Evolutionary conservation across 2,888 invertebrate genomes (phyloP).

Genomic region (Euclidia mi): DNA sequence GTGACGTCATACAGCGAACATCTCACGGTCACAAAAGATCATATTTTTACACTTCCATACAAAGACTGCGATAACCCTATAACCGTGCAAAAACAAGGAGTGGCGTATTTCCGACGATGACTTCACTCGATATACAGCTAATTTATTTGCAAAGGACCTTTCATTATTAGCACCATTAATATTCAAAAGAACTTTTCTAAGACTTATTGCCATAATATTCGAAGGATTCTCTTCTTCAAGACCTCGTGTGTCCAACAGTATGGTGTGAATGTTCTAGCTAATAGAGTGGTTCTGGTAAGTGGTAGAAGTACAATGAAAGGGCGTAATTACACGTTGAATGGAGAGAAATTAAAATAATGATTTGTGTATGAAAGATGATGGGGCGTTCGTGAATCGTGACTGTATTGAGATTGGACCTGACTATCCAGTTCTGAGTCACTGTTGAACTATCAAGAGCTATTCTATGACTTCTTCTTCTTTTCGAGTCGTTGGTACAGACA

Average conservation of each 20-base stretch:
- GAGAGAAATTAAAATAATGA: conserved; percentile 4
- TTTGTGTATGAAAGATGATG: not conserved
- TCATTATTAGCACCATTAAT: conserved; percentile 60
- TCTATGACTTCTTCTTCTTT: no score
- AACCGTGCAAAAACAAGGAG: conserved; percentile 42
- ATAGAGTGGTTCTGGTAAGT: no score
- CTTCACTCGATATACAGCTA: conserved; percentile 72
- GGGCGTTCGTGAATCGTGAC: conserved; percentile 6
- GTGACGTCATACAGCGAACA: conserved; percentile 18
- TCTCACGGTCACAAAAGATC: conserved; percentile 14
- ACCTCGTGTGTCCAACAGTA: no score
- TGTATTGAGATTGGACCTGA: not conserved
- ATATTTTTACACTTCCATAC: conserved; percentile 27
- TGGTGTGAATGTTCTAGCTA: conserved; percentile 29
- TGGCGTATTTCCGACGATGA: conserved; percentile 69
- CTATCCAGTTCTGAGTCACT: no score
- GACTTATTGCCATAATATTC: no score
- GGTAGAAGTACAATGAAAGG: not conserved
- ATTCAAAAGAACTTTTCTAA: conserved; percentile 30
- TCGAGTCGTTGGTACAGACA: no score
- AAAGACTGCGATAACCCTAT: conserved; percentile 46
- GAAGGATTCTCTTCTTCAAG: no score
- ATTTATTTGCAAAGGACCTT: conserved; percentile 70
- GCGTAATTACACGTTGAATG: no score
- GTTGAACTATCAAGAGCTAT: no score